Evolutionary conservation across 2,797 vertebrate species (phyloP).

Genomic region (Ara ararauna): DNA sequence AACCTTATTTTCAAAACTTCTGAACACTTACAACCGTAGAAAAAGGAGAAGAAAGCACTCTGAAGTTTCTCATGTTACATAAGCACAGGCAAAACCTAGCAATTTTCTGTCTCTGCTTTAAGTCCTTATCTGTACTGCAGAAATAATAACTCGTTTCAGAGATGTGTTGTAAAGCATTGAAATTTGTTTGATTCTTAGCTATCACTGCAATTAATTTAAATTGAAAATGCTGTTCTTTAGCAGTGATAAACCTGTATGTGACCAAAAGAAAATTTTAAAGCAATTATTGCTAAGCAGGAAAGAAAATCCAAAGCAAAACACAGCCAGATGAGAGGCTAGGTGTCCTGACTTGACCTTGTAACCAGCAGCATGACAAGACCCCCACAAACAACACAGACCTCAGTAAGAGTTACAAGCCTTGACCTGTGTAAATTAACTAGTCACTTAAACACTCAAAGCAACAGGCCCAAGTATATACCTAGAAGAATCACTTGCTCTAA

Average conservation of each 20-base stretch:
- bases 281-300: not conserved
- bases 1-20: not conserved
- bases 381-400: not conserved
- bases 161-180: not conserved
- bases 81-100: not conserved
- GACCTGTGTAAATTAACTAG: not conserved
- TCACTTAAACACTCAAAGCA: not conserved
- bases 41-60: not conserved
- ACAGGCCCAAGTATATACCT: not conserved
- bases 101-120: not conserved
- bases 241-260: not conserved
- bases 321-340: not conserved
- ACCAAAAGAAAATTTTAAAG: not conserved
- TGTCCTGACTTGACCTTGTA: not conserved
- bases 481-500: not conserved
- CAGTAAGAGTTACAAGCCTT: not conserved
- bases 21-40: not conserved
- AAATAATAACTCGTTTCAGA: not conserved
- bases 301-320: not conserved
- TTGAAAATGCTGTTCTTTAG: not conserved
- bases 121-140: not conserved
- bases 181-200: not conserved
- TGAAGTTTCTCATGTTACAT: not conserved
- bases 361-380: not conserved
- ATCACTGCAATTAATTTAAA: not conserved